Percentiles rank a stretch among this genome's conserved stretches.
phyloP scores from a whole-genome alignment of 2,888 invertebrate genomes.

The Ischnus inquisitorius region DNA sequence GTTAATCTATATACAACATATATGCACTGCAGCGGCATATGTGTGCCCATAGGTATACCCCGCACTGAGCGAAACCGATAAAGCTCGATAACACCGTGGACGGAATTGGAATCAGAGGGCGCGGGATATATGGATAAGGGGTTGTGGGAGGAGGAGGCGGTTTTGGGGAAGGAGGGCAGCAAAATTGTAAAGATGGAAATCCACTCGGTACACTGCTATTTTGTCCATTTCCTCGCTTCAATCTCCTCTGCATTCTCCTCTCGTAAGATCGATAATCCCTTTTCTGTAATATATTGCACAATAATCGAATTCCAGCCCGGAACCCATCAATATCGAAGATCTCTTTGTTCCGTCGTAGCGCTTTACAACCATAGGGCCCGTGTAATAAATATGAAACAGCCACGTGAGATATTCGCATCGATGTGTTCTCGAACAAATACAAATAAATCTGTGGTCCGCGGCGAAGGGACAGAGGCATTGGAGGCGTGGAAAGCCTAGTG shows the following conservation, averaged over 20 bases:
- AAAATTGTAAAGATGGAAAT: constrained; percentile 62
- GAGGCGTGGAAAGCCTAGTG: neutral
- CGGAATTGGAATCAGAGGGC: constrained; percentile 60
- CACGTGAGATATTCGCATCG: neutral
- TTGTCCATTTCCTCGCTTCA: neutral
- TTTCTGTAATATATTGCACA: neutral
- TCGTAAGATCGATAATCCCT: constrained; percentile 21
- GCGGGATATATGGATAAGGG: constrained; percentile 55
- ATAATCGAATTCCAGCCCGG: constrained; percentile 16
- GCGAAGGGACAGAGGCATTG: neutral
- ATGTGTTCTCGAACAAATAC: neutral
- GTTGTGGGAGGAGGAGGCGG: neutral
- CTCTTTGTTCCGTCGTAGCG: neutral
- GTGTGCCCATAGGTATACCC: neutral
- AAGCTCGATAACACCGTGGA: constrained; percentile 54
- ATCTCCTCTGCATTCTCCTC: constrained; percentile 6
- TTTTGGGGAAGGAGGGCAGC: neutral
- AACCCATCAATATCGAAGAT: constrained; percentile 29
- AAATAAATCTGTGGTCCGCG: constrained; percentile 38
- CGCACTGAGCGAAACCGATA: constrained; percentile 46
- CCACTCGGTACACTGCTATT: constrained; percentile 20
- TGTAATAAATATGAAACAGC: constrained; percentile 5
- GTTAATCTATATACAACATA: neutral
- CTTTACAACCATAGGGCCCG: neutral
- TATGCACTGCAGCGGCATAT: constrained; percentile 8